Percentiles rank a stretch among this genome's conserved stretches.
Evolutionary conservation across 2,797 vertebrate species (phyloP).

Genomic region (Sebastes hubbsi): DNA sequence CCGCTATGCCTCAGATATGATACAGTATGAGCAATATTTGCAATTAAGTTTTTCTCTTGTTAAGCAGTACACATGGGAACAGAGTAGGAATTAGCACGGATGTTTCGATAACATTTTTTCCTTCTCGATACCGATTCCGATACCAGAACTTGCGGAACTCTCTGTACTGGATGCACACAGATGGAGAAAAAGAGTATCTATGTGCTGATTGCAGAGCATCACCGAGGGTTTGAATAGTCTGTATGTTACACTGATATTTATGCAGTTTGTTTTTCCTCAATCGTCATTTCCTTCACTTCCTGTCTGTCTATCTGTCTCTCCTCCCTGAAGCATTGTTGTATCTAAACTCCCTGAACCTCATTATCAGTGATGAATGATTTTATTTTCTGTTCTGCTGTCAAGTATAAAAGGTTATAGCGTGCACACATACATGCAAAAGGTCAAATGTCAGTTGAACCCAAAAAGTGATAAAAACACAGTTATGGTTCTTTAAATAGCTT

Average conservation of each 20-base stretch:
- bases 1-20: no score
- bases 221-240: not conserved
- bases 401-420: not conserved
- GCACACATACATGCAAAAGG: not conserved
- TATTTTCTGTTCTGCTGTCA: not conserved
- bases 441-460: not conserved
- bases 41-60: no score
- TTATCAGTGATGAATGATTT: slow-evolving; percentile 33
- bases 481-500: not conserved
- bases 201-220: not conserved
- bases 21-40: no score
- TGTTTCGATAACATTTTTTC: no score
- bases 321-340: not conserved
- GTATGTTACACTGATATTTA: not conserved
- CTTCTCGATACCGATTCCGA: no score
- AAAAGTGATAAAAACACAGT: not conserved
- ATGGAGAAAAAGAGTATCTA: not conserved
- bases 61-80: no score
- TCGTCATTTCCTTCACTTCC: not conserved
- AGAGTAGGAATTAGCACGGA: no score
- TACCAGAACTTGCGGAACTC: not conserved
- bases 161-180: not conserved
- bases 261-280: not conserved
- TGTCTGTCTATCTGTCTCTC: not conserved
- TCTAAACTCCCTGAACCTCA: slow-evolving; percentile 24